Evolutionary conservation across 2,888 invertebrate species (phyloP).

Genomic region (Limnephilus auricula): DNA sequence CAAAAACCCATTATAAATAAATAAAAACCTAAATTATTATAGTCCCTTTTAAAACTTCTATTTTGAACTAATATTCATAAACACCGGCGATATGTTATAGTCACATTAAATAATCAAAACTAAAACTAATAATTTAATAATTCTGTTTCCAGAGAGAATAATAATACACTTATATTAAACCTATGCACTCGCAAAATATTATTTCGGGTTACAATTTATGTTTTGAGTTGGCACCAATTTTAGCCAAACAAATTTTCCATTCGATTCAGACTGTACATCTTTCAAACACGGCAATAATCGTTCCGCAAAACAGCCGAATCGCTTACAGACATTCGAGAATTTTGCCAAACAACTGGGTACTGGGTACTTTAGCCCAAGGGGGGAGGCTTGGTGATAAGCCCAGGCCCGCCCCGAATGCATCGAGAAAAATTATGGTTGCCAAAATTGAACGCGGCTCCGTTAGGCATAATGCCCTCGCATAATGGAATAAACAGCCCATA

Average conservation of each 20-base stretch:
- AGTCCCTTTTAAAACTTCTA: no score
- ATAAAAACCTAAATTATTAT: no score
- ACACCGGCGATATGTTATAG: no score
- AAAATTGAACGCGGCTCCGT: conserved; percentile 63
- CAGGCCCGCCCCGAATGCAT: conserved; percentile 38
- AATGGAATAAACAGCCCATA: conserved; percentile 66
- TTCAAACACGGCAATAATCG: background rate
- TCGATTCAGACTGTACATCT: background rate
- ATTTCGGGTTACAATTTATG: background rate
- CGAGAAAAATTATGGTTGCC: conserved; percentile 64
- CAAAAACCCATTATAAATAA: no score
- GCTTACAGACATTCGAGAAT: conserved; percentile 10
- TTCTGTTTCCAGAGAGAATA: background rate
- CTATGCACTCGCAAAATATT: background rate
- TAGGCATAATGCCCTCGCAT: conserved; percentile 62
- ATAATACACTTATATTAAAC: background rate
- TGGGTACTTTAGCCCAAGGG: background rate
- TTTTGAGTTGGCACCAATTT: background rate
- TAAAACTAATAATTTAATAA: background rate
- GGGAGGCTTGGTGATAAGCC: conserved; percentile 24
- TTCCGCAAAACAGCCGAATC: background rate
- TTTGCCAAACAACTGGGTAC: background rate
- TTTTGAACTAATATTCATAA: background rate
- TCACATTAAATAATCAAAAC: background rate
- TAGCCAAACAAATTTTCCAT: background rate